A percentile compares a stretch with the other conserved stretches of the same genome.
phyloP scores from a whole-genome alignment of 2,113 vertebrate species.

The Actinemys pallida region DNA sequence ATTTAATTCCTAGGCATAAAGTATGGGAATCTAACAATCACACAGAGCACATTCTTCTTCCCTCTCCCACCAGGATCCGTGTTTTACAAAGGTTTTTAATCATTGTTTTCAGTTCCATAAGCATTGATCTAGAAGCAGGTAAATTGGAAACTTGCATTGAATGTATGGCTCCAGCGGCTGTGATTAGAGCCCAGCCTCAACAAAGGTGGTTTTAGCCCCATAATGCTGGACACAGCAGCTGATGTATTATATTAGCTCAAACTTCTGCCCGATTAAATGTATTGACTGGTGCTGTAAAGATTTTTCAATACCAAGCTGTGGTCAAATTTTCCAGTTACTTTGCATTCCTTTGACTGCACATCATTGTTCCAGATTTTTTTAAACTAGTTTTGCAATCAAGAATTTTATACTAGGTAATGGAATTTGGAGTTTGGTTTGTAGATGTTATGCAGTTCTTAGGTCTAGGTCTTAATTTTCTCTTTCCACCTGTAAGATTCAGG shows the following conservation, averaged over 20 bases:
- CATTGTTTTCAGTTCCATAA: background rate
- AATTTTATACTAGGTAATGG: background rate
- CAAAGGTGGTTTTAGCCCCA: background rate
- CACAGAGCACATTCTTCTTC: background rate
- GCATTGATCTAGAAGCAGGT: accelerated
- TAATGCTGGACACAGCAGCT: background rate
- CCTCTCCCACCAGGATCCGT: background rate
- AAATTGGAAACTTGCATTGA: background rate
- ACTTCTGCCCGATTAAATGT: background rate
- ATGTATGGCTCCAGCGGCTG: background rate
- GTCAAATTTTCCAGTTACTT: constrained; percentile 12
- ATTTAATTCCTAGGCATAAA: constrained; percentile 8
- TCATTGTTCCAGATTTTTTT: constrained; percentile 44
- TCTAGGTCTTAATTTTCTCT: constrained; percentile 39
- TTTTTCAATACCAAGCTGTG: background rate
- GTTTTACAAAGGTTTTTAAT: background rate
- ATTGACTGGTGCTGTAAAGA: background rate
- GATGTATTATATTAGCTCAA: background rate
- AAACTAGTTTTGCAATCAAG: constrained; percentile 18
- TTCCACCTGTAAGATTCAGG: constrained; percentile 42
- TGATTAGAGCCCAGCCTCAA: background rate
- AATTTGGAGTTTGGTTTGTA: background rate
- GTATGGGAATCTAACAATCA: background rate
- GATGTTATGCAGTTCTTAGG: background rate
- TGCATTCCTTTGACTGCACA: constrained; percentile 25